These are phyloP conservation scores for Taeniopygia guttata DNA, from an alignment of 2,797 vertebrate species.

Conservation along the genomic window DNA sequence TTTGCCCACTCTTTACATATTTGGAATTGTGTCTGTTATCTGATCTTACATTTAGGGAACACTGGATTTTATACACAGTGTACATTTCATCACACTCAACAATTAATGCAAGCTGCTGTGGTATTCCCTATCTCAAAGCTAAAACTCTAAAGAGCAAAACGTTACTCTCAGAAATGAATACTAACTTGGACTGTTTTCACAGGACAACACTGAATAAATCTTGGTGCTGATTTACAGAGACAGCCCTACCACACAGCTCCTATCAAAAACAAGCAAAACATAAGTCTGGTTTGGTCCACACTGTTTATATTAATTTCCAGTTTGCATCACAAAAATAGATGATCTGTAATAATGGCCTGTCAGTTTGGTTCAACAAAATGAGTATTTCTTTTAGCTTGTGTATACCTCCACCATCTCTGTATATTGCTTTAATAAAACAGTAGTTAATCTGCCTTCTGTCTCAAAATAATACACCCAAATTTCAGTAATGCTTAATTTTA, in stretches of 20 bases:
- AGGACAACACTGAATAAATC: conserved; percentile 31
- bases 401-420: conserved; percentile 43
- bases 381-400: conserved; percentile 31
- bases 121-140: not conserved
- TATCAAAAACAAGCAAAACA: conserved; percentile 9
- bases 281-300: not conserved
- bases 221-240: conserved; percentile 15
- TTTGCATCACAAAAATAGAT: conserved; percentile 26
- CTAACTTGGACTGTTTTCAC: conserved; percentile 18
- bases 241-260: not conserved
- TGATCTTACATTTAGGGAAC: not conserved
- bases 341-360: conserved; percentile 23
- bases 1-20: conserved; percentile 42
- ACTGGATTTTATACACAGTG: not conserved
- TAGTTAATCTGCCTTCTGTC: conserved; percentile 54
- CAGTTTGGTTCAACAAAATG: conserved; percentile 49
- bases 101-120: not conserved
- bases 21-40: conserved; percentile 3
- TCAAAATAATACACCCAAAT: conserved; percentile 19
- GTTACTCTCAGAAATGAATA: not conserved
- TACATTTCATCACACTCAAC: not conserved
- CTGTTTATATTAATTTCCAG: conserved; percentile 51
- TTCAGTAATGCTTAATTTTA: conserved; percentile 32
- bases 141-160: not conserved
- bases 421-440: conserved; percentile 53